phyloP scores from a whole-genome alignment of 2,797 vertebrate genomes.

The Myiothlypis coronata region DNA sequence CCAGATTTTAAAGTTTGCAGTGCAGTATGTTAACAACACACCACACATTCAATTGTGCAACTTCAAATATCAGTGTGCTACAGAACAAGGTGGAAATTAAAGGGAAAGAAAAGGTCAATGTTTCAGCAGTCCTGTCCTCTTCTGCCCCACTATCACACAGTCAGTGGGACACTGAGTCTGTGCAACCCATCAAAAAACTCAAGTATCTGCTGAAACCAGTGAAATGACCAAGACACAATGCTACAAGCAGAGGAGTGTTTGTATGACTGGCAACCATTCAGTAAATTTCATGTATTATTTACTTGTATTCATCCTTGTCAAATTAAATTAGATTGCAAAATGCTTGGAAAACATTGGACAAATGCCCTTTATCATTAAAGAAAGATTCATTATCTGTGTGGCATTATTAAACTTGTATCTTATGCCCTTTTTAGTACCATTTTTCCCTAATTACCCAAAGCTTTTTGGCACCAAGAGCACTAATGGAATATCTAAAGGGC shows the following conservation, averaged over 20 bases:
- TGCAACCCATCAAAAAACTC: not conserved
- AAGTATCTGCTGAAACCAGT: not conserved
- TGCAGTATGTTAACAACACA: not conserved
- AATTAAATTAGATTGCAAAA: slow-evolving; percentile 22
- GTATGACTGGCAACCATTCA: not conserved
- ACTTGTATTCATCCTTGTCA: not conserved
- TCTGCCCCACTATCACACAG: not conserved
- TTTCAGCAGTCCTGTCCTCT: not conserved
- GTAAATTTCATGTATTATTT: slow-evolving; percentile 10
- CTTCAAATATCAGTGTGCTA: not conserved
- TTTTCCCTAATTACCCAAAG: slow-evolving; percentile 1
- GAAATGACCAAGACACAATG: not conserved
- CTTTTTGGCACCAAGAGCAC: not conserved
- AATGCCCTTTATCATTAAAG: slow-evolving; percentile 2
- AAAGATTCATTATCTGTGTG: not conserved
- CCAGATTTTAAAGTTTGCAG: not conserved
- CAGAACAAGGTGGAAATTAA: not conserved
- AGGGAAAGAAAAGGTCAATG: not conserved
- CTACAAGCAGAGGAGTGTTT: not conserved
- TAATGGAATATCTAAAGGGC: not conserved
- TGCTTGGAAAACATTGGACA: not conserved
- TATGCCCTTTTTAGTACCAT: not conserved
- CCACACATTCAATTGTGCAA: not conserved
- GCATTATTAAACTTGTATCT: slow-evolving; percentile 29
- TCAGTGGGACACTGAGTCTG: not conserved